Percentiles rank a stretch among this genome's conserved stretches.
Conservation (phyloP, 2,797 vertebrate genomes). For the Salarias fasciatus region DNA sequence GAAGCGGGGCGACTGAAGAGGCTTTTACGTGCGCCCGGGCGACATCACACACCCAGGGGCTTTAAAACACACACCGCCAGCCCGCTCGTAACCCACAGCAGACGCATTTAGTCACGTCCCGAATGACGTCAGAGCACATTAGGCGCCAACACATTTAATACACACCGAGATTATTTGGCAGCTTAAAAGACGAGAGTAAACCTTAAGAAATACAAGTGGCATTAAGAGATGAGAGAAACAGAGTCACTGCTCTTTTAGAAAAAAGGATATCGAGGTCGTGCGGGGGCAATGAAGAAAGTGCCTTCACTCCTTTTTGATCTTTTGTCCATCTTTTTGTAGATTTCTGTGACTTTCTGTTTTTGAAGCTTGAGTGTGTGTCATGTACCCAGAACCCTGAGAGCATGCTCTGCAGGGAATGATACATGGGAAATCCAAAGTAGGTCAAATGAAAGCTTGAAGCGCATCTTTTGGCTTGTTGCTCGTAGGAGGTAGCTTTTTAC, state of each 20-base stretch:
- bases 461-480: constrained; percentile 27
- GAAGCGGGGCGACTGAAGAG: constrained; percentile 16
- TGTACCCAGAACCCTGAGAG: constrained; percentile 32
- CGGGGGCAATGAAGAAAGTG: constrained; percentile 1
- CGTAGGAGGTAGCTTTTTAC: constrained; percentile 4
- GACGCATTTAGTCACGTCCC: constrained; percentile 52
- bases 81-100: constrained; percentile 51
- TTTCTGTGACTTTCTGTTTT: constrained; percentile 12
- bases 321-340: not conserved
- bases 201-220: constrained; percentile 26
- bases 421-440: constrained; percentile 36
- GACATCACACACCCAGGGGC: constrained; percentile 56
- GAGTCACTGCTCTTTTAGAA: not conserved
- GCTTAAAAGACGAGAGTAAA: not conserved
- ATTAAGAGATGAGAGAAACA: constrained; percentile 3
- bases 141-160: constrained; percentile 47
- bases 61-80: constrained; percentile 48
- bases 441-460: constrained; percentile 50
- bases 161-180: constrained; percentile 22
- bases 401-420: constrained; percentile 9
- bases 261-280: not conserved
- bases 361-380: constrained; percentile 18
- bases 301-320: constrained; percentile 3
- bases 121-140: constrained; percentile 69
- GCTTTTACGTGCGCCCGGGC: constrained; percentile 41